These are phyloP conservation scores for Melanitta fusca DNA, from an alignment of 2,797 vertebrate genomes.

Conservation along the genomic window DNA sequence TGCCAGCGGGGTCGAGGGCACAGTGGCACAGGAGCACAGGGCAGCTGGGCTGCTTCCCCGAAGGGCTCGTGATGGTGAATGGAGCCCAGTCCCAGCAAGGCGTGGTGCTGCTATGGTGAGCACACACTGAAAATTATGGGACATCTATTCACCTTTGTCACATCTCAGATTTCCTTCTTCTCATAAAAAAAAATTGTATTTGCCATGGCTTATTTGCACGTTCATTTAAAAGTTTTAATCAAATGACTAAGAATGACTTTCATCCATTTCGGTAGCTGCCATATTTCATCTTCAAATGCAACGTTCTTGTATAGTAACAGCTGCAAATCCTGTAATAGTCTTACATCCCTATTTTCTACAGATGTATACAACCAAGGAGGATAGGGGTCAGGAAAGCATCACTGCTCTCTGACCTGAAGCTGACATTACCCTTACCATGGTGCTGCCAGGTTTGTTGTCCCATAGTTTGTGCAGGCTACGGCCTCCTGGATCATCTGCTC, in stretches of 20 bases:
- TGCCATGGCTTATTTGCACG: not conserved
- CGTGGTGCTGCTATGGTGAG: not conserved
- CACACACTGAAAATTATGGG: not conserved
- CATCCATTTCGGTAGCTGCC: not conserved
- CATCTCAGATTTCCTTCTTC: not conserved
- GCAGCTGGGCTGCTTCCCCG: accelerated
- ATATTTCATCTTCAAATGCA: not conserved
- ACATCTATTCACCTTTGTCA: not conserved
- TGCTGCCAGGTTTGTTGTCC: not conserved
- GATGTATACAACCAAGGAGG: not conserved
- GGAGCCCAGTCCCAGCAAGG: not conserved
- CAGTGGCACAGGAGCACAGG: not conserved
- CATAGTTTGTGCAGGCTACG: accelerated
- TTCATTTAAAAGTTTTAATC: not conserved
- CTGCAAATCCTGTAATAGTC: not conserved
- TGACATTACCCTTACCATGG: accelerated
- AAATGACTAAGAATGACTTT: not conserved
- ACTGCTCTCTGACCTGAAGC: not conserved
- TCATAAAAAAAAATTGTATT: not conserved
- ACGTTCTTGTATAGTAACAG: not conserved
- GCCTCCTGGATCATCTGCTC: not conserved
- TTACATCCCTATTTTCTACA: not conserved
- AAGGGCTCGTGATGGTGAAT: not conserved
- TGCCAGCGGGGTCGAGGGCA: accelerated
- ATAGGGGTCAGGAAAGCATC: not conserved